These are phyloP conservation scores for Alauda arvensis DNA, from an alignment of 2,797 vertebrate species.

Conservation along the genomic window DNA sequence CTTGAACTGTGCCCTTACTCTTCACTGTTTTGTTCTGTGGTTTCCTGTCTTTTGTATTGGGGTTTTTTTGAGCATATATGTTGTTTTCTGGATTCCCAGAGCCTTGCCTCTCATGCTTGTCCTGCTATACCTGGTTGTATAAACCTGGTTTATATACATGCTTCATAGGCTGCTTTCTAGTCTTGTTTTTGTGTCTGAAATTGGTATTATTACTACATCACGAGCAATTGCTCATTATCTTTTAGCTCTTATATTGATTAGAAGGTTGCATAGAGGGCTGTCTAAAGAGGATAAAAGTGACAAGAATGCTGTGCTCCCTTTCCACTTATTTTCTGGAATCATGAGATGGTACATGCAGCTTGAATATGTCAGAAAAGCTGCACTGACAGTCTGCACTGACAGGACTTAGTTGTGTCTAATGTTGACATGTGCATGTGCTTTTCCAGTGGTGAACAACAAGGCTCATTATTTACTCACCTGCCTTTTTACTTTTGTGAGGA, in stretches of 20 bases:
- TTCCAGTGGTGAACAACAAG: neutral
- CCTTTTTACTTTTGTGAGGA: neutral
- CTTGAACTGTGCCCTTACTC: neutral
- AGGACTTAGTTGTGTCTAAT: neutral
- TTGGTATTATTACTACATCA: neutral
- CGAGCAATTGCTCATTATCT: neutral
- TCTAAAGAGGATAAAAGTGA: neutral
- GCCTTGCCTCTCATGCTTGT: neutral
- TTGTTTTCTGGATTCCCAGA: neutral
- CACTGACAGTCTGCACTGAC: neutral
- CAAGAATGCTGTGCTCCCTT: neutral
- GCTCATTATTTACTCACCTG: neutral
- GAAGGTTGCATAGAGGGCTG: neutral
- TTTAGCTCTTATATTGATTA: neutral
- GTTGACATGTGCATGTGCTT: neutral
- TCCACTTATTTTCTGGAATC: neutral
- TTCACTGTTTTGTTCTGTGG: accelerated
- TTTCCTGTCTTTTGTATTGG: neutral
- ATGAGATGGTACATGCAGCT: neutral
- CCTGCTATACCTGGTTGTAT: neutral
- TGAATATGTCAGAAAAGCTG: neutral
- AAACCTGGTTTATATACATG: neutral
- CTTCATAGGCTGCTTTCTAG: neutral
- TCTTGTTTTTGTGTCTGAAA: neutral
- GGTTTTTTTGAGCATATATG: neutral